These are phyloP conservation scores for Clarias magur DNA, from an alignment of 2,113 vertebrate genomes.

Conservation along the genomic window DNA sequence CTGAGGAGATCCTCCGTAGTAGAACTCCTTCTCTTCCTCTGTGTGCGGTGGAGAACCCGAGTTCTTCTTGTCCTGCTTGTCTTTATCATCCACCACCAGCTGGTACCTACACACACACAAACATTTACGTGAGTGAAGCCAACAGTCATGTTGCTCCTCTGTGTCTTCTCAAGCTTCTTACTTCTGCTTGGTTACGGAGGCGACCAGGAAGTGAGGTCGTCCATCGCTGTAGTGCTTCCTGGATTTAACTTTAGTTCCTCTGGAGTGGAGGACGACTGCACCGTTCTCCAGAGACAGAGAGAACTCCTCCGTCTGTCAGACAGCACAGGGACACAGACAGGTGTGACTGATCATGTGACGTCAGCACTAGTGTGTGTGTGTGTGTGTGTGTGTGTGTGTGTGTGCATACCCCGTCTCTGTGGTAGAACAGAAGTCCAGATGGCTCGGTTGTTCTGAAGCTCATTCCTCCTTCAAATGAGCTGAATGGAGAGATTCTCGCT, in stretches of 20 bases:
- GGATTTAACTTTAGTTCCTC: conserved; percentile 81
- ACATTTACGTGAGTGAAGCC: not conserved
- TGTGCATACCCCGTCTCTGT: conserved; percentile 81
- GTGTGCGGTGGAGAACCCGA: conserved; percentile 59
- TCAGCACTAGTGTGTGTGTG: not conserved
- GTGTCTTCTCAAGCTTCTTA: conserved; percentile 60
- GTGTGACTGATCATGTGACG: not conserved
- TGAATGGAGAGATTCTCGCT: conserved; percentile 83
- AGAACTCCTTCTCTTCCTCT: conserved; percentile 75
- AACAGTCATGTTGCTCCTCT: not conserved
- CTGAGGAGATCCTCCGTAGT: conserved; percentile 85
- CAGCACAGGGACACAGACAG: not conserved
- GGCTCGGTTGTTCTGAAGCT: conserved; percentile 88
- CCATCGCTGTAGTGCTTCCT: conserved; percentile 87
- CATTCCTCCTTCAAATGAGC: conserved; percentile 89
- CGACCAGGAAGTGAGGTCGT: conserved; percentile 83
- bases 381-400: not conserved
- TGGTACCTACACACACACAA: conserved; percentile 75
- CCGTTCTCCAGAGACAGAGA: conserved; percentile 89
- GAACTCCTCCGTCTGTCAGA: conserved; percentile 81
- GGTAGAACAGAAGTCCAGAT: conserved; percentile 87
- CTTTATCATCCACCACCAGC: conserved; percentile 86
- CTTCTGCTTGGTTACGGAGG: conserved; percentile 82
- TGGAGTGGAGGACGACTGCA: conserved; percentile 82
- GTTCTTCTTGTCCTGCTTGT: conserved; percentile 76